A percentile compares a stretch with the other conserved stretches of the same genome.
These are phyloP conservation scores for Pseudomyrmex concolor DNA, from an alignment of 1,140 invertebrate species.

Conservation along the genomic window DNA sequence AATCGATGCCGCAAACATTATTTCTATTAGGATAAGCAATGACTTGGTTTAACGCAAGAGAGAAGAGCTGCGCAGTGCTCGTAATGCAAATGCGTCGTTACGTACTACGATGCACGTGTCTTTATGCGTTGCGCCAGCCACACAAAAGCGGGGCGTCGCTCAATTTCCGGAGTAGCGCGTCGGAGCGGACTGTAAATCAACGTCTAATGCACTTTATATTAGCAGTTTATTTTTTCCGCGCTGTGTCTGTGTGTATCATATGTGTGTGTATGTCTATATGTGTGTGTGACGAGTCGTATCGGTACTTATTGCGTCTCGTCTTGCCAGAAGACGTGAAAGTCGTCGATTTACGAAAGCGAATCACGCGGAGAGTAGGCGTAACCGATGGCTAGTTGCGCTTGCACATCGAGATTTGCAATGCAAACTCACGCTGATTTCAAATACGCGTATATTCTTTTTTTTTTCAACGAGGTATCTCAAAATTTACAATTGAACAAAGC, in stretches of 20 bases:
- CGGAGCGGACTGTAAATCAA: slow-evolving; percentile 25
- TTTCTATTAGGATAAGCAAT: slow-evolving; percentile 23
- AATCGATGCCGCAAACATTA: slow-evolving; percentile 16
- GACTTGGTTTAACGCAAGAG: slow-evolving; percentile 21
- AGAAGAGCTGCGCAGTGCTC: neutral
- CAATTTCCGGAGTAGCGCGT: slow-evolving; percentile 39
- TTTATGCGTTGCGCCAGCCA: neutral
- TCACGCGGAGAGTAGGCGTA: neutral
- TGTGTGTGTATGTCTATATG: too few relatives aligned
- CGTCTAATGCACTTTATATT: slow-evolving; percentile 23
- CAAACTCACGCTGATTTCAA: too few relatives aligned
- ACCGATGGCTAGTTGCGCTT: too few relatives aligned
- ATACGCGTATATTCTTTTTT: too few relatives aligned
- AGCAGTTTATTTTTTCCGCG: slow-evolving; percentile 1
- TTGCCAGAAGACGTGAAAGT: slow-evolving; percentile 18
- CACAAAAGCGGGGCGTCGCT: slow-evolving; percentile 23
- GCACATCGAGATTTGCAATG: too few relatives aligned
- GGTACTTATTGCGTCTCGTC: neutral
- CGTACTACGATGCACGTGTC: slow-evolving; percentile 9
- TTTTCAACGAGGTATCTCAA: too few relatives aligned
- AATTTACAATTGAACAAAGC: too few relatives aligned
- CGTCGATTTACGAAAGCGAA: slow-evolving; percentile 50
- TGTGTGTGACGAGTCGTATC: neutral
- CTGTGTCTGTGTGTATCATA: too few relatives aligned
- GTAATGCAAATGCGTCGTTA: slow-evolving; percentile 37